Evolutionary conservation across 2,797 vertebrate genomes (phyloP).

Genomic region (Sebastes trivittatus): DNA sequence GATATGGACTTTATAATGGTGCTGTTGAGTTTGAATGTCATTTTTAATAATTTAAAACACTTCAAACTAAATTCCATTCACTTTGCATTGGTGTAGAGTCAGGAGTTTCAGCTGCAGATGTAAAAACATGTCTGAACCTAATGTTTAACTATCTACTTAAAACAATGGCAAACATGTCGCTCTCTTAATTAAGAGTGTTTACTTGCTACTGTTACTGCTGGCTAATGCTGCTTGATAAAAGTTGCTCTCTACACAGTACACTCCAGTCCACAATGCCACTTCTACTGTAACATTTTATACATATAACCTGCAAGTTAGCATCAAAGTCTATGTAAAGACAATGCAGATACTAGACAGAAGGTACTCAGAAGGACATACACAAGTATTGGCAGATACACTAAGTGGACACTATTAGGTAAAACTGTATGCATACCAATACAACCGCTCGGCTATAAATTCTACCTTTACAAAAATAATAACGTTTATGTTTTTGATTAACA

Average conservation of each 20-base stretch:
- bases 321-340: not conserved
- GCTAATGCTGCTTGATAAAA: not conserved
- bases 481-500: not conserved
- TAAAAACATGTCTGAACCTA: not conserved
- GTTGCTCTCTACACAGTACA: not conserved
- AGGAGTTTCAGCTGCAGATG: not conserved
- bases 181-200: not conserved
- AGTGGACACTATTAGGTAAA: not conserved
- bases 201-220: too few relatives aligned
- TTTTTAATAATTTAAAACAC: not conserved
- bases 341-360: not conserved
- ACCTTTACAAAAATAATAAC: not conserved
- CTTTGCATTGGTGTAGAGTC: not conserved
- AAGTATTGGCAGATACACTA: not conserved
- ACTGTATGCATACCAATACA: not conserved
- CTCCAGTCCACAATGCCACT: not conserved
- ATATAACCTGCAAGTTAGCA: not conserved
- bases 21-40: not conserved
- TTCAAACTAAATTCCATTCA: not conserved
- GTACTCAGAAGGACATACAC: not conserved
- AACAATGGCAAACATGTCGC: not conserved
- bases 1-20: not conserved
- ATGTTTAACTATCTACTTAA: not conserved
- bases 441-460: not conserved
- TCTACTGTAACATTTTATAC: not conserved